Evolutionary conservation across 2,888 invertebrate species (phyloP).

Genomic region (Drosophila longiperda): DNA sequence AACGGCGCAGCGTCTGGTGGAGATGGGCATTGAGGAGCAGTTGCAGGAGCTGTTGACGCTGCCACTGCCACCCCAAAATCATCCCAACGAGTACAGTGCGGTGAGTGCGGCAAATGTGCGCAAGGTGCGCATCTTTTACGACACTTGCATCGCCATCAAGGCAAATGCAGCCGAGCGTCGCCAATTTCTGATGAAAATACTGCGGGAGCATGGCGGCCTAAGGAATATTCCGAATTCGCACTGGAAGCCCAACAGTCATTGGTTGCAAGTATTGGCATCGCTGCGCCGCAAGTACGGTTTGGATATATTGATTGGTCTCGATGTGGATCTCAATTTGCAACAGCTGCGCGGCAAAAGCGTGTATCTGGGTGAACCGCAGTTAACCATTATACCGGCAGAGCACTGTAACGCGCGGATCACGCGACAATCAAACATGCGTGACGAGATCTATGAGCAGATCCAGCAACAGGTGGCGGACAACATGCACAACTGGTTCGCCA

Average conservation of each 20-base stretch:
- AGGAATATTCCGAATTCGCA: slow-evolving; percentile 66
- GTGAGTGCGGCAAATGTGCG: slow-evolving; percentile 51
- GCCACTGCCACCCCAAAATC: slow-evolving; percentile 44
- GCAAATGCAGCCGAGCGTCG: slow-evolving; percentile 57
- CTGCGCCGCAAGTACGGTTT: slow-evolving; percentile 75
- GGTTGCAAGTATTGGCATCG: slow-evolving; percentile 74
- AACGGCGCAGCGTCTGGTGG: slow-evolving; percentile 66
- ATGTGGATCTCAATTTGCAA: slow-evolving; percentile 73
- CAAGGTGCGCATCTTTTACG: slow-evolving; percentile 77
- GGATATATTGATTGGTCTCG: slow-evolving; percentile 81
- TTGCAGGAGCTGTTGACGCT: slow-evolving; percentile 63
- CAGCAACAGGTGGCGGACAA: slow-evolving; percentile 75
- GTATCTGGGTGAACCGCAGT: slow-evolving; percentile 75
- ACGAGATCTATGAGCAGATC: slow-evolving; percentile 60
- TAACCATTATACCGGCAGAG: slow-evolving; percentile 74
- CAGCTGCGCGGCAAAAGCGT: slow-evolving; percentile 69
- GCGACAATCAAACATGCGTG: slow-evolving; percentile 45
- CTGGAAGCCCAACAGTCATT: slow-evolving; percentile 74
- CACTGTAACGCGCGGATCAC: slow-evolving; percentile 66
- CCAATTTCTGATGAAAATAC: slow-evolving; percentile 66
- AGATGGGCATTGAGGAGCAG: slow-evolving; percentile 58
- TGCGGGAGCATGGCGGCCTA: slow-evolving; percentile 73
- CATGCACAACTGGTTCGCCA: slow-evolving; percentile 74
- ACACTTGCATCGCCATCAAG: slow-evolving; percentile 64
- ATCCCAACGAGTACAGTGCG: slow-evolving; percentile 37